These are phyloP conservation scores for Tretioscincus oriximinensis DNA, from an alignment of 2,113 vertebrate species.

Conservation along the genomic window DNA sequence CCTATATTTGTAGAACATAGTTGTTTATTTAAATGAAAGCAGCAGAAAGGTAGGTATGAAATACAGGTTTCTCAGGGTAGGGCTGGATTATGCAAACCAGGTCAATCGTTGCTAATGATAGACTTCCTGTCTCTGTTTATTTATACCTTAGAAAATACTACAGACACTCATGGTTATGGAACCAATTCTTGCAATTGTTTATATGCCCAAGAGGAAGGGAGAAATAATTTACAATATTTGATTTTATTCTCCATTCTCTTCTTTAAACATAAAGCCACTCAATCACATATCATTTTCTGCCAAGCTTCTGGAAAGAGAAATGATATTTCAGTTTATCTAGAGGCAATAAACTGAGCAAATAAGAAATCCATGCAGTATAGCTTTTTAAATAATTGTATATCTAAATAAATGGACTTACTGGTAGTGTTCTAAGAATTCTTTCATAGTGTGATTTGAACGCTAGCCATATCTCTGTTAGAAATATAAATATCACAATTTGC, in stretches of 20 bases:
- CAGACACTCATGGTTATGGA: neutral
- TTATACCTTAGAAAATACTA: neutral
- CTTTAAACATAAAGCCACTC: neutral
- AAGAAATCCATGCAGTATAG: neutral
- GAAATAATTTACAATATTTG: neutral
- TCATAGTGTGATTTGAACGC: constrained; percentile 19
- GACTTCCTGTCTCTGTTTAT: neutral
- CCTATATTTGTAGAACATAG: too few relatives aligned
- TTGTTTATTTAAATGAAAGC: too few relatives aligned
- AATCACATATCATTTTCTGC: neutral
- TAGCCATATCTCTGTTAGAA: constrained; percentile 12
- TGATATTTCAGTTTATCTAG: neutral
- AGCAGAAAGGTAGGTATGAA: too few relatives aligned
- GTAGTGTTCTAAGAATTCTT: neutral
- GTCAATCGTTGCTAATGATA: too few relatives aligned
- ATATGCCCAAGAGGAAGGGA: neutral
- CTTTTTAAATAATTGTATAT: constrained; percentile 12
- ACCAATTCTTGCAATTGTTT: neutral
- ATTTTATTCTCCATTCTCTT: neutral
- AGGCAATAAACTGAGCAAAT: neutral
- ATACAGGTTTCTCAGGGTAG: too few relatives aligned
- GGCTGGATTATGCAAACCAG: too few relatives aligned
- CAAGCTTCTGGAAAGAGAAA: neutral
- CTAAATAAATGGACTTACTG: constrained; percentile 11
- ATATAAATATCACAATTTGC: constrained; percentile 18